Conservation (phyloP, 2,888 invertebrate species). For the Pycnomerus fuliginosus region DNA sequence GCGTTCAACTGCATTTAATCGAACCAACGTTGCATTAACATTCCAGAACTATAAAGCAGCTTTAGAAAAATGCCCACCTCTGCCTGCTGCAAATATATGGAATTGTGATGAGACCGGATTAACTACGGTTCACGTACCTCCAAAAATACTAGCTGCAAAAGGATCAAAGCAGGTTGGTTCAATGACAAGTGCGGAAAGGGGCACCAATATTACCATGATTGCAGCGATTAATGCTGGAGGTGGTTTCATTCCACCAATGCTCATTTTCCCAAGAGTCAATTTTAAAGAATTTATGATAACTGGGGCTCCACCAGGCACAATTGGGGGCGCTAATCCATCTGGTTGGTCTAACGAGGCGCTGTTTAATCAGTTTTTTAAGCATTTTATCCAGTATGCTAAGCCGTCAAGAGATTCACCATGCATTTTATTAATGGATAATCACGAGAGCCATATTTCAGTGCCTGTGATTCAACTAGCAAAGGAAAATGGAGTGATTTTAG, state of each 20-base stretch:
- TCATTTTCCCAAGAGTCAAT: conserved; percentile 33
- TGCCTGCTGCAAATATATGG: conserved; percentile 29
- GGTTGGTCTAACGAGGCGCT: conserved; percentile 36
- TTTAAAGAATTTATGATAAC: conserved; percentile 30
- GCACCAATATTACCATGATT: conserved; percentile 28
- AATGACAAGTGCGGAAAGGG: conserved; percentile 29
- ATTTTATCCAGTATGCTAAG: conserved; percentile 31
- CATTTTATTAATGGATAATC: conserved; percentile 32
- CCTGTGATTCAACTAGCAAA: not conserved
- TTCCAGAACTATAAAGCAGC: conserved; percentile 28
- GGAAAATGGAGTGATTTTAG: conserved; percentile 29
- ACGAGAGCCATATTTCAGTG: conserved; percentile 30
- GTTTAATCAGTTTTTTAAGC: conserved; percentile 21
- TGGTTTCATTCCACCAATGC: conserved; percentile 29
- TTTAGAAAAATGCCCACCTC: conserved; percentile 17
- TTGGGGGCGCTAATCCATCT: conserved; percentile 28
- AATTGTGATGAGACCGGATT: conserved; percentile 37
- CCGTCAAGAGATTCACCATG: conserved; percentile 19
- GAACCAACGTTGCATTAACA: conserved; percentile 11
- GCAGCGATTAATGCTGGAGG: conserved; percentile 32
- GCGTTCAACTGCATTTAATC: conserved; percentile 34
- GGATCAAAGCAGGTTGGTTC: conserved; percentile 35
- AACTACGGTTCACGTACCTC: conserved; percentile 36
- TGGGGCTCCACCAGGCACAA: conserved; percentile 28
- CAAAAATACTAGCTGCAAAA: conserved; percentile 35